Evolutionary conservation across 2,113 vertebrate genomes (phyloP), one percentile per base, ranked within the genome.

Genomic region (Elaphurus davidianus): DNA sequence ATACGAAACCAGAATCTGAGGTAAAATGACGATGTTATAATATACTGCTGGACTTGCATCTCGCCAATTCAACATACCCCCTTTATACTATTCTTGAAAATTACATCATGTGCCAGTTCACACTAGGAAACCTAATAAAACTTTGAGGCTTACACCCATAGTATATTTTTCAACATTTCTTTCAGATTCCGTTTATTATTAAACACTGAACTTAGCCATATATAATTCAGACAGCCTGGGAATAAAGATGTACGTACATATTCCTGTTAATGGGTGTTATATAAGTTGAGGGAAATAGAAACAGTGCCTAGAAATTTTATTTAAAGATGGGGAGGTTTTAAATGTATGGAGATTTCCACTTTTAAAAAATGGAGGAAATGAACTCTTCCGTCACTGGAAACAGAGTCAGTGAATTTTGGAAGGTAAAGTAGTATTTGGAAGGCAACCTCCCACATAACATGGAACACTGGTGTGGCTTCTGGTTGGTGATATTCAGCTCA

Each of bases 21-120:
- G 96, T 98, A 98, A 98, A 99, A 95, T 54, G 96, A 96, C 91
- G 71, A 98, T 98, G 64, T 95, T 98, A 92, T 98, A 98, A 98
- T 97, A 98, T 33, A 87, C 47, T 97, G 79, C 84, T 98, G 96
- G 97, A 98, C 98, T 60, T 91, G 60, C 84, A 97, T 84, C 88
- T 97, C 36, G 12, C 82, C 93, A 97, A 81, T 87, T 91, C 81
- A 98, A 91, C 89, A 94, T 12, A 57, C 0, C 25, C 43, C n/a
- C 36, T 89, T 84, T 96, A 97, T 40, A 94, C 76, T 27, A 98
- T 60, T 85, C 96, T 84, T 96, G 96, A 97, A 90, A 57, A 98
- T 78, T 94, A 90, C 43, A 86, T 86, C 84, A 92, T 5, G 10
- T 91, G 83, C 45, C 54, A 79, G 45, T 87, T 84, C 43, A 86